A percentile compares a stretch with the other conserved stretches of the same genome.
These are phyloP conservation scores for Punctoribates punctum DNA, from an alignment of 2,888 invertebrate species.

Conservation along the genomic window DNA sequence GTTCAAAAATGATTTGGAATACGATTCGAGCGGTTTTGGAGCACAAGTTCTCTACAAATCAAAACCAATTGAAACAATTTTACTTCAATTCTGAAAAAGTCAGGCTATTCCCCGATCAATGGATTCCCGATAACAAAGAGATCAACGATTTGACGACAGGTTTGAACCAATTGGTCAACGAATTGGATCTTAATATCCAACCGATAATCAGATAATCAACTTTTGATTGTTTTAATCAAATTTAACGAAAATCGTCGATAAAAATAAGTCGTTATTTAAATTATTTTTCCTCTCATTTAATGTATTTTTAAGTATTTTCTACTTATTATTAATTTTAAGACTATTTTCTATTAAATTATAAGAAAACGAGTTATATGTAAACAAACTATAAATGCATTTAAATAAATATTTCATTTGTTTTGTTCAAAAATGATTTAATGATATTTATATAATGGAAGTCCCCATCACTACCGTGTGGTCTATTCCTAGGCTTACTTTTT, in stretches of 20 bases:
- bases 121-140: background rate
- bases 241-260: too few species aligned
- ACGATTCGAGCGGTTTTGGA: background rate
- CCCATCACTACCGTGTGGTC: slow-evolving; percentile 58
- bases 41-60: background rate
- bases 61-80: background rate
- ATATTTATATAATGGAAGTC: slow-evolving; percentile 22
- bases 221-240: background rate
- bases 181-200: background rate
- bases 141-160: background rate
- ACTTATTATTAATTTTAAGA: too few species aligned
- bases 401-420: too few species aligned
- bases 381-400: too few species aligned
- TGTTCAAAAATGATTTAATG: too few species aligned
- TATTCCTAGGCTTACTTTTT: slow-evolving; percentile 72
- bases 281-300: too few species aligned
- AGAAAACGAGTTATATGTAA: too few species aligned
- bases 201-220: background rate
- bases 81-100: background rate
- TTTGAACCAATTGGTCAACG: background rate
- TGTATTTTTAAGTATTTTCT: too few species aligned
- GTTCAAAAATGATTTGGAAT: background rate
- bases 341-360: too few species aligned
- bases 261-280: too few species aligned
- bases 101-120: background rate